A percentile compares a stretch with the other conserved stretches of the same genome.
Evolutionary conservation across 2,888 invertebrate species (phyloP).

Genomic region (Eupeodes luniger): DNA sequence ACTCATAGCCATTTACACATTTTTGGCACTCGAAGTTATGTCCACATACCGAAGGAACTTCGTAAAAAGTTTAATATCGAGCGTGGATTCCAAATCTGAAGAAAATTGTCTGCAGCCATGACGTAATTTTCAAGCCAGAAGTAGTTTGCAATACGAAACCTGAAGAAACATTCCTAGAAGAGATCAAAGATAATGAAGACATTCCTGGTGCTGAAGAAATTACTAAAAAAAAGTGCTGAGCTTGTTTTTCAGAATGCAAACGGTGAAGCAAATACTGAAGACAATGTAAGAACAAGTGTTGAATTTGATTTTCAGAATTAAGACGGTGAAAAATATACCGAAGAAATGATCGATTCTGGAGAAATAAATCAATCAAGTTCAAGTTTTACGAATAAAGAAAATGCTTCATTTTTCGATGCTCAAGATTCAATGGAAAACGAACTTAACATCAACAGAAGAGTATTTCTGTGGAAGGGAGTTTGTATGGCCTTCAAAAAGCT

Average conservation of each 20-base stretch:
- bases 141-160: no score
- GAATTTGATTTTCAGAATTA: no score
- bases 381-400: neutral
- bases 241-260: neutral
- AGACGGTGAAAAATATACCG: neutral
- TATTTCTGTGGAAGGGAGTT: constrained; percentile 1
- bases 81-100: constrained; percentile 19
- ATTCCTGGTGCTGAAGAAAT: no score
- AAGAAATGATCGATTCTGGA: neutral
- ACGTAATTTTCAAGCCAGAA: no score
- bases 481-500: constrained; percentile 33
- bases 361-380: neutral
- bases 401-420: neutral
- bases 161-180: no score
- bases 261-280: no score
- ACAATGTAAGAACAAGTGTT: no score
- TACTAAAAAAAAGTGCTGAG: no score
- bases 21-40: no score
- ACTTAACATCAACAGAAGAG: neutral
- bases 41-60: neutral
- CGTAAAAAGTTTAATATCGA: neutral
- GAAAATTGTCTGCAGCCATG: neutral
- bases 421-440: neutral
- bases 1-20: no score
- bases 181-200: no score